Evolutionary conservation across 1,140 invertebrate genomes (phyloP).

Genomic region (Solen grandis): DNA sequence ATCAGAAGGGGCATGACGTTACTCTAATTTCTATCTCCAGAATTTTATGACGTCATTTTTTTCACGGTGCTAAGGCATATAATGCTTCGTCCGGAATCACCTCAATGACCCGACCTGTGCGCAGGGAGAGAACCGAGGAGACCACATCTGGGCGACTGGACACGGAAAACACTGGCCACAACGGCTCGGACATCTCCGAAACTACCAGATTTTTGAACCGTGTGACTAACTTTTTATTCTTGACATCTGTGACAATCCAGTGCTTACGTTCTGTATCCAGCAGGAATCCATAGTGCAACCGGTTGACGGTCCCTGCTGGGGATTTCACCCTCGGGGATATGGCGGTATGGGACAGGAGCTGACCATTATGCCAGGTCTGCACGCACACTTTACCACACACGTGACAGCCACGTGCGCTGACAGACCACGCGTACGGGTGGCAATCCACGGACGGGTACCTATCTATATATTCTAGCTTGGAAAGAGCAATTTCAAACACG

Average conservation of each 20-base stretch:
- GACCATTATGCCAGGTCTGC: constrained; percentile 63
- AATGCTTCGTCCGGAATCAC: constrained; percentile 54
- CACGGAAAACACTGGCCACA: constrained; percentile 59
- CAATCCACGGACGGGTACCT: constrained; percentile 57
- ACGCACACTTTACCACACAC: constrained; percentile 63
- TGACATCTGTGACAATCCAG: constrained; percentile 59
- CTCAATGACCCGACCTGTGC: constrained; percentile 56
- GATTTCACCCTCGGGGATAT: constrained; percentile 54
- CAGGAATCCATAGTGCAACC: constrained; percentile 60
- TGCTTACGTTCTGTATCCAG: constrained; percentile 54
- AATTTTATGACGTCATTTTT: too few relatives aligned
- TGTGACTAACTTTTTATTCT: constrained; percentile 59
- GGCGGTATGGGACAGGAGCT: constrained; percentile 56
- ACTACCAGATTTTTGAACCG: constrained; percentile 63
- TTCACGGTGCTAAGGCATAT: too few relatives aligned
- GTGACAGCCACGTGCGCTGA: constrained; percentile 61
- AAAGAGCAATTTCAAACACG: constrained; percentile 58
- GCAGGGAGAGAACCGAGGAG: constrained; percentile 36
- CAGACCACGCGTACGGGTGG: constrained; percentile 59
- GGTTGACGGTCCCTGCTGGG: constrained; percentile 46
- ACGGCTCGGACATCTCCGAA: constrained; percentile 61
- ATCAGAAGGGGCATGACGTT: too few relatives aligned
- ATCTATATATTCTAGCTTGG: constrained; percentile 57
- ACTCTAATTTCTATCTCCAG: too few relatives aligned
- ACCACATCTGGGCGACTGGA: constrained; percentile 55